Conservation (phyloP, 2,797 vertebrate genomes). For the Euthynnus affinis region DNA sequence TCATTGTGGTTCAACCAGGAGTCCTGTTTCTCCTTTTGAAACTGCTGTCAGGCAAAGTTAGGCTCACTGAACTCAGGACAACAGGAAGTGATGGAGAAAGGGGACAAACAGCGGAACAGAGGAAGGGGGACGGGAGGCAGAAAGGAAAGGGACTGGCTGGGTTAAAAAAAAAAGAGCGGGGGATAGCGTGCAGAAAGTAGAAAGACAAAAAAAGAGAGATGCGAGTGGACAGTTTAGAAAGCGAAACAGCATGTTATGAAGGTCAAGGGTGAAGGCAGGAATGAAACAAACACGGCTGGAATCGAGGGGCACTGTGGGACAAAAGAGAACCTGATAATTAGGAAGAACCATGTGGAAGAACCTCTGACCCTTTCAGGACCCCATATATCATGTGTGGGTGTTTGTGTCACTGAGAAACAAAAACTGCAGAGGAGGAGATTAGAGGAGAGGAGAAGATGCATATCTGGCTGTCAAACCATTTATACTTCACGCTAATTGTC, state of each 20-base stretch:
- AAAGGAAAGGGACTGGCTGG: conserved; percentile 3
- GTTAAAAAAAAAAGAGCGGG: no score
- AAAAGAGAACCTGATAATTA: conserved; percentile 39
- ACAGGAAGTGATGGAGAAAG: conserved; percentile 53
- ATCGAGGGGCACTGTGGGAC: conserved; percentile 10
- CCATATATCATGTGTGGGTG: conserved; percentile 16
- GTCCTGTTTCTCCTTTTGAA: conserved; percentile 53
- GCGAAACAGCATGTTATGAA: conserved; percentile 22
- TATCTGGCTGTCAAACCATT: conserved; percentile 26
- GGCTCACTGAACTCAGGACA: conserved; percentile 53
- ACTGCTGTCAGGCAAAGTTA: conserved; percentile 70
- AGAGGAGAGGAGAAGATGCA: not conserved
- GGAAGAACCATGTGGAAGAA: conserved; percentile 16
- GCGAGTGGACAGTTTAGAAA: conserved; percentile 32
- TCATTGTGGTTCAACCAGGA: conserved; percentile 45
- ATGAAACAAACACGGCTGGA: conserved; percentile 12
- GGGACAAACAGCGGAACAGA: conserved; percentile 21
- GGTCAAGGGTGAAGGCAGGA: conserved; percentile 37
- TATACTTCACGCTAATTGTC: conserved; percentile 38
- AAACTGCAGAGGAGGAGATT: no score
- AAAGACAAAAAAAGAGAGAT: conserved; percentile 27
- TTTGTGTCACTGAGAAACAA: not conserved
- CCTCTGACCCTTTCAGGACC: conserved; percentile 16
- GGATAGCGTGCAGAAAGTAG: conserved; percentile 11
- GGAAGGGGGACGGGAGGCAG: conserved; percentile 10